Percentiles rank a stretch among this genome's conserved stretches.
Conservation (phyloP, 2,888 invertebrate species). For the Plebejus anna region DNA sequence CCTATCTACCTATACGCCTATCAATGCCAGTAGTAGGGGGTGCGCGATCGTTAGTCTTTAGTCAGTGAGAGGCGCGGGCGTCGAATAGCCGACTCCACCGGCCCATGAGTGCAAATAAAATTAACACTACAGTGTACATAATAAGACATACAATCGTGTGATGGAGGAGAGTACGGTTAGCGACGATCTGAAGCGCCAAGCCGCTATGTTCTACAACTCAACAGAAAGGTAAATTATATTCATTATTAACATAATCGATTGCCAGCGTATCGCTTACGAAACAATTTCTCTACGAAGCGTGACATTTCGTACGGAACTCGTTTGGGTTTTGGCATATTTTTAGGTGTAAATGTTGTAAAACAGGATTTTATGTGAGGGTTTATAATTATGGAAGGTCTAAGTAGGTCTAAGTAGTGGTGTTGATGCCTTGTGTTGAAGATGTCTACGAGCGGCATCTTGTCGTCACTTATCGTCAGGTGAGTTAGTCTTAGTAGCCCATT, state of each 20-base stretch:
- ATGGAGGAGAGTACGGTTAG: constrained; percentile 65
- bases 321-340: background rate
- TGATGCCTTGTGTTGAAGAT: background rate
- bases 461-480: constrained; percentile 9
- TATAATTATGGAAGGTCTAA: background rate
- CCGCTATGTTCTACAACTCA: constrained; percentile 72
- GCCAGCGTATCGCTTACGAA: constrained; percentile 15
- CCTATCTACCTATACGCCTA: constrained; percentile 28
- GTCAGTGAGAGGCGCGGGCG: constrained; percentile 70
- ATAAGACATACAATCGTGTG: constrained; percentile 43
- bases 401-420: too few relatives aligned
- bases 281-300: constrained; percentile 26
- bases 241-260: constrained; percentile 29
- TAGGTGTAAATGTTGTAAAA: background rate
- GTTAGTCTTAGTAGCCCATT: background rate
- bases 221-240: constrained; percentile 57
- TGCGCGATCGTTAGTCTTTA: constrained; percentile 55
- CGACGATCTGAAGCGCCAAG: constrained; percentile 70
- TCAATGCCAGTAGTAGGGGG: constrained; percentile 53
- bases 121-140: constrained; percentile 40
- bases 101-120: constrained; percentile 39
- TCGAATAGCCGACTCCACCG: constrained; percentile 57
- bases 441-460: background rate
- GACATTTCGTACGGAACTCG: background rate
- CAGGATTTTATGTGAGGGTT: background rate